These are phyloP conservation scores for Chaetodon auriga DNA, from an alignment of 2,113 vertebrate species.

Conservation along the genomic window DNA sequence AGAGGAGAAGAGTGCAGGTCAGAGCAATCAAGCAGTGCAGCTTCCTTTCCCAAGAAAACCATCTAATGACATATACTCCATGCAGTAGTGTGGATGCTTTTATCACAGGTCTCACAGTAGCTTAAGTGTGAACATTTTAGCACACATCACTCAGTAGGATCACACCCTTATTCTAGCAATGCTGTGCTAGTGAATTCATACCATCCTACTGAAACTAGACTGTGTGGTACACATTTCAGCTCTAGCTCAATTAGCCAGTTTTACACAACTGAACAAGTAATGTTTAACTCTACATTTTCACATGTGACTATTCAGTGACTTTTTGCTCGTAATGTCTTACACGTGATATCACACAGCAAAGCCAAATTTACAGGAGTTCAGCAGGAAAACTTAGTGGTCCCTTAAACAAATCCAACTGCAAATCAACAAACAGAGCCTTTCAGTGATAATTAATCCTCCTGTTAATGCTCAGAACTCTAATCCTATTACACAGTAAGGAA, in stretches of 20 bases:
- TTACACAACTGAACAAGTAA: slow-evolving; percentile 14
- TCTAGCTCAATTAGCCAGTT: not conserved
- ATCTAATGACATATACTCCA: slow-evolving; percentile 20
- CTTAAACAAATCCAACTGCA: slow-evolving; percentile 36
- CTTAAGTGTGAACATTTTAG: slow-evolving; percentile 2
- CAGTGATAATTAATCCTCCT: slow-evolving; percentile 43
- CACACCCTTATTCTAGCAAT: not conserved
- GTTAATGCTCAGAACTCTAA: slow-evolving; percentile 62
- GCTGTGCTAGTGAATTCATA: slow-evolving; percentile 3
- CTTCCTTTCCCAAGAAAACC: not conserved
- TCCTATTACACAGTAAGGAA: slow-evolving; percentile 63
- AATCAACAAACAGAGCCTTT: slow-evolving; percentile 52
- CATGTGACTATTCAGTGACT: not conserved
- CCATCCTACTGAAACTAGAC: slow-evolving; percentile 10
- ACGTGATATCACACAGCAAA: not conserved
- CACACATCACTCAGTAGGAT: not conserved
- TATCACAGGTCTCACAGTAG: slow-evolving; percentile 6
- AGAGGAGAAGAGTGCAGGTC: slow-evolving; percentile 1
- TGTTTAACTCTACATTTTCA: slow-evolving; percentile 8
- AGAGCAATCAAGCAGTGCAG: slow-evolving; percentile 18
- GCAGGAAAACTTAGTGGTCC: not conserved
- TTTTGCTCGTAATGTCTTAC: not conserved
- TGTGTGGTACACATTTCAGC: not conserved
- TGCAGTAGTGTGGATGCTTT: not conserved
- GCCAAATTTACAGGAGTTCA: not conserved